Base-by-base conservation (phyloP, 2,888 invertebrate species). In the Augochlorella aurata region DNA sequence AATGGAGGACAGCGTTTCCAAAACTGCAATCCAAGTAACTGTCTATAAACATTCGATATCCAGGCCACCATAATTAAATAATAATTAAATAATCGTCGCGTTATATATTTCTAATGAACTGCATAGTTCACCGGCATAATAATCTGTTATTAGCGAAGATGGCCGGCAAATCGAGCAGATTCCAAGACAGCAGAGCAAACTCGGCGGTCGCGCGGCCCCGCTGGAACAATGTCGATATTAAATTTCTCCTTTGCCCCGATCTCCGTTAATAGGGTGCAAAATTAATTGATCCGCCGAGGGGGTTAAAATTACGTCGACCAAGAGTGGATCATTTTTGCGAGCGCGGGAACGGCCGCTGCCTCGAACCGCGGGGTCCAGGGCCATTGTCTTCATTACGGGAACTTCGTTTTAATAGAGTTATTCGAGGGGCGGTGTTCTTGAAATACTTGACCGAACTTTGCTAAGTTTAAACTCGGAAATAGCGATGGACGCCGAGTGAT, bases 311-410 rank as follows among this genome's bases (percentile, higher is more conserved):
- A 63, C 38, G 63, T 18, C n/a, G 18, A 10, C 16, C 29, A 63
- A 18, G 63, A 63, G 63, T 38, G 38, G 63, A 63, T 63, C 18
- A 63, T 63, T 63, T 63, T 63, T 63, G 63, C 18, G 38, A 38
- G 38, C 38, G 63, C 18, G 9, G 2, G 18, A 18, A 1, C 63
- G 9, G 63, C 14, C 63, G 38, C 3, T 29, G 14, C 29, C 61
- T 61, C 16, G 12, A 61, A 24, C 61, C 61, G 24, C 63, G 9
- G 38, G 18, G 18, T 29, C 63, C 63, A 29, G 16, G 14, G 38
- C 29, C 63, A 63, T 38, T 63, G 63, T 63, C 63, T 38, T 63
- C 29, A 38, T 63, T 63, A 38, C 18, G 38, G 10, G 63, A 63
- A 63, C 63, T 63, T 63, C 16, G 18, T 63, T 29, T 38, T 63